Percentiles rank a stretch among this genome's conserved stretches.
These are phyloP conservation scores for Alectura lathami DNA, from an alignment of 2,113 vertebrate species.

Conservation along the genomic window DNA sequence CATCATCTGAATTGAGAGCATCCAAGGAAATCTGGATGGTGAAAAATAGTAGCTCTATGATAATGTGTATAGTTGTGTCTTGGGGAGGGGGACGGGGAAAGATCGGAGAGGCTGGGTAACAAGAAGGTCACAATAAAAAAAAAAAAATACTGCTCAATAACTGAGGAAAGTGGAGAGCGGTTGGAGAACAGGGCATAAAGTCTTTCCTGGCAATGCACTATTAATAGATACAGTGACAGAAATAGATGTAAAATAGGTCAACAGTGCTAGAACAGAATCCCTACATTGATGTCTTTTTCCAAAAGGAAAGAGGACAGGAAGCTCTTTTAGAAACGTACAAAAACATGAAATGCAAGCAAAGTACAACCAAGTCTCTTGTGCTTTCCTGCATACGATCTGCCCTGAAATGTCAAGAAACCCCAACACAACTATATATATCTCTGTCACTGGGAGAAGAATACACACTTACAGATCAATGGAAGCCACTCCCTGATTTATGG, in stretches of 20 bases:
- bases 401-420: neutral
- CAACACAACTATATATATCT: neutral
- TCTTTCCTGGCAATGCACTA: neutral
- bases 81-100: neutral
- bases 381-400: neutral
- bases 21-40: neutral
- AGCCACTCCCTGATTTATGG: conserved; percentile 11
- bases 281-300: neutral
- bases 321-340: neutral
- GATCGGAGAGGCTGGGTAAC: neutral
- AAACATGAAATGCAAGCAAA: neutral
- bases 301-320: neutral
- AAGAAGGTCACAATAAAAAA: neutral
- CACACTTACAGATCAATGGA: neutral
- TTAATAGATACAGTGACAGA: neutral
- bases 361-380: neutral
- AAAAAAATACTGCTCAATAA: neutral
- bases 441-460: neutral
- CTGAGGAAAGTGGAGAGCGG: neutral
- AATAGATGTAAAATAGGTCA: neutral
- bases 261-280: neutral
- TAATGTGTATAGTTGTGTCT: neutral
- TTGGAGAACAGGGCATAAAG: neutral
- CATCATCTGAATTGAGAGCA: neutral
- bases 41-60: neutral